Evolutionary conservation across 2,797 vertebrate genomes (phyloP).

Genomic region (Acrossocheilus wenchowensis): DNA sequence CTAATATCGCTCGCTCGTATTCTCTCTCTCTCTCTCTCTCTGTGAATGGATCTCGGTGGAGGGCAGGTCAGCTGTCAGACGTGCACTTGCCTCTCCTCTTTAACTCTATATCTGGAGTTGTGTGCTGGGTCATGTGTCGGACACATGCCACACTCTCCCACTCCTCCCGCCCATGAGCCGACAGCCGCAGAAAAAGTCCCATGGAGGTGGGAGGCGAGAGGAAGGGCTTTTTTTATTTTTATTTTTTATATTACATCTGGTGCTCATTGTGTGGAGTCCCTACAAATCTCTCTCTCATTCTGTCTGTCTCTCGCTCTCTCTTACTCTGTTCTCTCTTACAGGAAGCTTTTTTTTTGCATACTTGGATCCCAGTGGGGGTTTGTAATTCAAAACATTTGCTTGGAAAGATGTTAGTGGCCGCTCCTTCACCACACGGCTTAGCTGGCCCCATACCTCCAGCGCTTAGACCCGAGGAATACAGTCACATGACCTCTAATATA

Average conservation of each 20-base stretch:
- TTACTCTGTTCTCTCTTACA: conserved; percentile 66
- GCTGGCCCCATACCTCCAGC: conserved; percentile 50
- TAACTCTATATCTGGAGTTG: conserved; percentile 64
- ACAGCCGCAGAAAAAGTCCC: conserved; percentile 59
- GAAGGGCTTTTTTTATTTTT: conserved; percentile 60
- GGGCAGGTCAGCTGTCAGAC: conserved; percentile 48
- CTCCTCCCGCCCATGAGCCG: conserved; percentile 68
- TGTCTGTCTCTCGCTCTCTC: conserved; percentile 47
- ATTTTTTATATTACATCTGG: conserved; percentile 76
- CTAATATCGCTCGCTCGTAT: background rate
- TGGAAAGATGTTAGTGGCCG: conserved; percentile 79
- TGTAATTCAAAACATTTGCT: conserved; percentile 86
- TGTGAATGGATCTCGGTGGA: conserved; percentile 46
- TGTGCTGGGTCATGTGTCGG: conserved; percentile 69
- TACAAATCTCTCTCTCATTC: conserved; percentile 65
- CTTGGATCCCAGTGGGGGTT: conserved; percentile 83
- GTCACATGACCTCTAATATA: conserved; percentile 44
- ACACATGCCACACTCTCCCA: conserved; percentile 69
- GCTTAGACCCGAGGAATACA: conserved; percentile 42
- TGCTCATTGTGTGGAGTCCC: conserved; percentile 81
- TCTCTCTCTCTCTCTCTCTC: conserved; percentile 23
- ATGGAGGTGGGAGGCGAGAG: conserved; percentile 48
- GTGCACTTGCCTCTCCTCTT: conserved; percentile 52
- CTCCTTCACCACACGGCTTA: conserved; percentile 65
- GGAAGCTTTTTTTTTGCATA: conserved; percentile 79